Percentiles rank a stretch among this genome's conserved stretches.
Evolutionary conservation across 2,113 vertebrate species (phyloP).

Genomic region (Eudorcas thomsonii): DNA sequence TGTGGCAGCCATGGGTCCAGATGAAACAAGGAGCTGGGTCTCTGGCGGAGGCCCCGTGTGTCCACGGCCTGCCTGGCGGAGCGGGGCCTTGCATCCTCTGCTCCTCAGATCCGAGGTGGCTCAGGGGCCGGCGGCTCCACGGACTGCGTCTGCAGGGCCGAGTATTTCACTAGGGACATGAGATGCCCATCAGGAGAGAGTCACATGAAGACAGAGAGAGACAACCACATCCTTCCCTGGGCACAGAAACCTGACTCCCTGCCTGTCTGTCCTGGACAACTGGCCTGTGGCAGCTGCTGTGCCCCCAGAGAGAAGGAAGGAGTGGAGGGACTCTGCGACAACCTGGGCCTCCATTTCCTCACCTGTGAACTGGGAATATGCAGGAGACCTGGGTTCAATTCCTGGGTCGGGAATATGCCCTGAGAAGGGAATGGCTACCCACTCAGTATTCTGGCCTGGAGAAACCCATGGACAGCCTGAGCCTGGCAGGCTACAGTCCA

Average conservation of each 20-base stretch:
- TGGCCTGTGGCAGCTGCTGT: neutral
- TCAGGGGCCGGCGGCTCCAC: slow-evolving; percentile 83
- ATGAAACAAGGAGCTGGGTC: slow-evolving; percentile 69
- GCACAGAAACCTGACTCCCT: neutral
- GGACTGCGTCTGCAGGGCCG: slow-evolving; percentile 83
- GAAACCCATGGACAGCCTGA: neutral
- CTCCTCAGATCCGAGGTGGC: slow-evolving; percentile 69
- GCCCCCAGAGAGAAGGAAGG: neutral
- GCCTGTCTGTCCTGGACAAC: neutral
- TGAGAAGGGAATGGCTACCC: neutral
- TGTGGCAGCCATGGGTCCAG: slow-evolving; percentile 65
- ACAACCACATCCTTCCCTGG: neutral
- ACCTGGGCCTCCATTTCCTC: neutral
- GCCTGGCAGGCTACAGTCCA: neutral
- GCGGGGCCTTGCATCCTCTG: neutral
- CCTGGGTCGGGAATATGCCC: neutral
- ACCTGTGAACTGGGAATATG: neutral
- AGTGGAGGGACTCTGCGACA: neutral
- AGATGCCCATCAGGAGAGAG: neutral
- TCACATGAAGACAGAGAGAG: neutral
- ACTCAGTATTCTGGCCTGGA: neutral
- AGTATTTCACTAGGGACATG: slow-evolving; percentile 84
- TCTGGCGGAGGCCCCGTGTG: slow-evolving; percentile 45
- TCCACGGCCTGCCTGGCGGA: neutral
- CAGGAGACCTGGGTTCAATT: neutral